Base-by-base conservation (phyloP, 2,888 invertebrate genomes). In the Megaustenia siamemsis region DNA sequence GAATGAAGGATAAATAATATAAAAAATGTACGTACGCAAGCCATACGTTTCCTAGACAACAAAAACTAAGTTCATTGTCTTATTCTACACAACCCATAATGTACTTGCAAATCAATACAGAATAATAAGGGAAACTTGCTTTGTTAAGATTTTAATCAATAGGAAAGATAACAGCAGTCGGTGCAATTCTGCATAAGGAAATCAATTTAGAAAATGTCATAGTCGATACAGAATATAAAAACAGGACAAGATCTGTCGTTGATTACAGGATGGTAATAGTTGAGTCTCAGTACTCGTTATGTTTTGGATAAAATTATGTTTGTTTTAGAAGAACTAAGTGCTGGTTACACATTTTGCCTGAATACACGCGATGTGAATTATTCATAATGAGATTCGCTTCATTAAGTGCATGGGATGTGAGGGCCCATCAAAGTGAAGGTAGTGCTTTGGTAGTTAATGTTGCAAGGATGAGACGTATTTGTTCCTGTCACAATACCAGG, bases 161-260 rank as follows among this genome's bases (percentile, higher is more conserved):
- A 73, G 15, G 40, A 43, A 5, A 43, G 71, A 71, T 35, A 73
- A 3, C 49, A 73, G 1, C 21, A 15, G 32, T 49, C 45, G 49
- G 71, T 32, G 18, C 49, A 21, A 28, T 49, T 73, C 73, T 73
- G 73, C 15, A 49, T 49, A 28, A 80, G 40, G 21, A 82, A 71
- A 49, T 35, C 40, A 71, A 68, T 69, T 15, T 2, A 28, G 53
- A 35, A 71, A 68, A 82, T 69, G 35, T 38, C 43, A 53, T 2
- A 49, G 53, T 63, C 63, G 53, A 53, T 35, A 82, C 43, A 82
- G 56, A 82, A 38, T 10, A n/a, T 28, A 35, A 56, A 40, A 15
- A n/a, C 40, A n/a, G n/a, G n/a, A 32, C 43, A 35, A 40, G 35
- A 24, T 24, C 43, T 53, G 12, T 40, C 21, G 28, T 21, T 40